Conservation (phyloP, 53 echinoderm and acorn worm genomes). For the Echinometra lucunter region DNA sequence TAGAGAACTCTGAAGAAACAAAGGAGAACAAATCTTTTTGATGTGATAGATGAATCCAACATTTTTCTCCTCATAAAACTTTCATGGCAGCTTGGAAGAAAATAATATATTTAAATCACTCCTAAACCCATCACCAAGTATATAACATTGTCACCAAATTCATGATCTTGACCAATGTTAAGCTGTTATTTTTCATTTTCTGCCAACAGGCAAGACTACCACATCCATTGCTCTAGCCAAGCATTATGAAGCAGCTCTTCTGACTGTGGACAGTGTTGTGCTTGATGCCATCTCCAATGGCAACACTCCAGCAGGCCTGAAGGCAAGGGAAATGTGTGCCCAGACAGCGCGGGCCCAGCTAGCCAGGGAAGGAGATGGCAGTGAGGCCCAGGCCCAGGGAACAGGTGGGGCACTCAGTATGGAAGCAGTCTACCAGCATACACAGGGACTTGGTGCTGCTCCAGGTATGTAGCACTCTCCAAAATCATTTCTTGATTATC, state of each 20-base stretch:
- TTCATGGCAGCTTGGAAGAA: too few species aligned
- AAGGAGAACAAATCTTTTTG: too few species aligned
- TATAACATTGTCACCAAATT: too few species aligned
- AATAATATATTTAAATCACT: too few species aligned
- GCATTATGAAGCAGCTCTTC: constrained; percentile 96
- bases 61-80: too few species aligned
- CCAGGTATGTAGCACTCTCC: too few species aligned
- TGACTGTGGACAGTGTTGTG: constrained; percentile 93
- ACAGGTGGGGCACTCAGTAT: constrained; percentile 94
- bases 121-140: too few species aligned
- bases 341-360: constrained; percentile 96
- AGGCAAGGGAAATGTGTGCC: constrained; percentile 95
- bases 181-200: neutral
- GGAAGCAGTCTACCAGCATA: constrained; percentile 94
- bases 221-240: constrained; percentile 95
- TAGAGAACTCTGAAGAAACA: too few species aligned
- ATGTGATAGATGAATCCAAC: too few species aligned
- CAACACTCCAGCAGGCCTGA: constrained; percentile 89
- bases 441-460: constrained; percentile 87
- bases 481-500: neutral
- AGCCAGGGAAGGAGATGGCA: constrained; percentile 85
- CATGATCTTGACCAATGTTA: too few species aligned
- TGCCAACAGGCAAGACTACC: constrained; percentile 88
- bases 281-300: constrained; percentile 97
- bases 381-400: constrained; percentile 74